These are phyloP conservation scores for Scelioninae gen. 2 DNA, from an alignment of 2,888 invertebrate species.

Conservation along the genomic window DNA sequence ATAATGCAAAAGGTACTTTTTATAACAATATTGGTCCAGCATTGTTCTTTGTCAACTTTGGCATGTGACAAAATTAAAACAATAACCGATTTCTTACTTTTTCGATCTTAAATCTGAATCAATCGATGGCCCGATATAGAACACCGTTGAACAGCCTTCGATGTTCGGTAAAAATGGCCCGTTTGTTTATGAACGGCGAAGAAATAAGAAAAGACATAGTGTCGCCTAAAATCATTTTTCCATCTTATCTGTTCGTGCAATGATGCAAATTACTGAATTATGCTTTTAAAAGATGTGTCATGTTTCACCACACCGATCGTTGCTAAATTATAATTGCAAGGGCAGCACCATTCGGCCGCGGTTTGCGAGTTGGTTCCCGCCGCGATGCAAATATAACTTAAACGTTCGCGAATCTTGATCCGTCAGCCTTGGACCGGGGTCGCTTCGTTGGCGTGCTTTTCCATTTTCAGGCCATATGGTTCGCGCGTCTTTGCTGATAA, in stretches of 20 bases:
- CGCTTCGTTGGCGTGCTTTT: slow-evolving; percentile 49
- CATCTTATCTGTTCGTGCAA: slow-evolving; percentile 40
- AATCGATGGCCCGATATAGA: no score
- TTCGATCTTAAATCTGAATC: no score
- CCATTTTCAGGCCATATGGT: slow-evolving; percentile 57
- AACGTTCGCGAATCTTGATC: slow-evolving; percentile 20
- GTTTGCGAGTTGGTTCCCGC: slow-evolving; percentile 40
- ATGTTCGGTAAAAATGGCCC: no score
- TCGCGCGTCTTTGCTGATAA: slow-evolving; percentile 47
- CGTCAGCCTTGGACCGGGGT: slow-evolving; percentile 46
- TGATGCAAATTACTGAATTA: slow-evolving; percentile 42
- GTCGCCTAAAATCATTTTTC: slow-evolving; percentile 41
- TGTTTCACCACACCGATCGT: slow-evolving; percentile 20
- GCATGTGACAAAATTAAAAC: no score
- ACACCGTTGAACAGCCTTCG: no score
- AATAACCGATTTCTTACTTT: no score
- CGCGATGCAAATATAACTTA: slow-evolving; percentile 40
- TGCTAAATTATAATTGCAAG: slow-evolving; percentile 45
- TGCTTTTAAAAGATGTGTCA: slow-evolving; percentile 36
- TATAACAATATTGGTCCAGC: no score
- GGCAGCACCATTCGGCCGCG: slow-evolving; percentile 26
- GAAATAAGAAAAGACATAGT: slow-evolving; percentile 24
- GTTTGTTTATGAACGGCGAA: no score
- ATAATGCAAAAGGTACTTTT: no score
- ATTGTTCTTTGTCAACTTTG: slow-evolving; percentile 17